Base-by-base conservation (phyloP, 2,113 vertebrate genomes). In the Podarcis cretensis region DNA sequence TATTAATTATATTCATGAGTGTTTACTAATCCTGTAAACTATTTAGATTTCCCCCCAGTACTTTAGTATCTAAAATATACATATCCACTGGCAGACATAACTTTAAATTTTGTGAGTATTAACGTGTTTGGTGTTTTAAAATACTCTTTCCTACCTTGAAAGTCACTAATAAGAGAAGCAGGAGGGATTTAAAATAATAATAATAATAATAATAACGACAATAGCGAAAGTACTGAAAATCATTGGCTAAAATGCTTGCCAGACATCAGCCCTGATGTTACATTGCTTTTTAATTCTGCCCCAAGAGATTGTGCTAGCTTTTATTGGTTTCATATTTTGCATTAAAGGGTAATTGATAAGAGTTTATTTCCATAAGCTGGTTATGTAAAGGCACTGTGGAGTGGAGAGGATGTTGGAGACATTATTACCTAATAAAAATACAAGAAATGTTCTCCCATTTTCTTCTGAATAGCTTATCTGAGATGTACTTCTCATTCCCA, bases 271-370 rank as follows among this genome's bases (percentile, higher is more conserved):
- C 63, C n/a, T 32, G 27, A 37, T 69, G 2, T 83, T 79, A 54
- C 9, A 12, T 40, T 86, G 18, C 35, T 66, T 86, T 82, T 37
- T 65, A 21, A 66, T 86, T 86, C 57, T 23, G 13, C 20, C 63
- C 48, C 7, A 8, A 8, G 27, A 68, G 75, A 69, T 43, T 21
- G 63, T 20, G 43, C 65, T 79, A 32, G 4, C 14, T 79, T 86
- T 68, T 78, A 71, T 1, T 87, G 12, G 81, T 18, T 80, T 83
- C 40, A 37, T 69, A 88, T 27, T 79, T n/a, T 89, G 40, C 86
- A 48, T 54, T 43, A 35, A 57, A 81, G 37, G 37, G 10, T 5
- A 48, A 54, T 79, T 40, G 27, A 68, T 48, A 40, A 21, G 16
- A 35, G 2, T 16, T 4, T 23, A 40, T 86, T 80, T 66, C 27